These are phyloP conservation scores for Smutsia gigantea DNA, from an alignment of 2,797 vertebrate genomes.

Conservation along the genomic window DNA sequence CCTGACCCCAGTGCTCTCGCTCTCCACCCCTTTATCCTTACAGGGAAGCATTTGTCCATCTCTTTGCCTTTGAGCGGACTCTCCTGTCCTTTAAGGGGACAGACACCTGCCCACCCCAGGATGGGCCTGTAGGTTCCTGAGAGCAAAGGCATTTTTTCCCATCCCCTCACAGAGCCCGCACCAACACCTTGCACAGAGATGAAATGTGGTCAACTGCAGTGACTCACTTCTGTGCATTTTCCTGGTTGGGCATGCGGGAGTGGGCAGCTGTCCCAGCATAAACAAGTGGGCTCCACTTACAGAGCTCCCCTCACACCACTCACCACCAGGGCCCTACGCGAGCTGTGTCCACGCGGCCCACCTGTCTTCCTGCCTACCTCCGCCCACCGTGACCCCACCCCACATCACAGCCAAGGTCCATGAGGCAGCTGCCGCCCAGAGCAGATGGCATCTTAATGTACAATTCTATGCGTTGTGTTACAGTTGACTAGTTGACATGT, in stretches of 20 bases:
- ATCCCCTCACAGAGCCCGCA: neutral
- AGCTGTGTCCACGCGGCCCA: neutral
- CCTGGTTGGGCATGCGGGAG: neutral
- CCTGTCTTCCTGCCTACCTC: neutral
- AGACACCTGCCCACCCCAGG: neutral
- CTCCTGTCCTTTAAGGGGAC: neutral
- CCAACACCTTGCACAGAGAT: neutral
- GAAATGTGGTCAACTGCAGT: too few species aligned
- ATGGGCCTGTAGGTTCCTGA: neutral
- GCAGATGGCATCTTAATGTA: neutral
- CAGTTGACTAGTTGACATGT: neutral
- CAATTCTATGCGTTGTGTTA: neutral
- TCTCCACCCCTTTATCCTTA: neutral
- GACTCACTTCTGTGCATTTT: too few species aligned
- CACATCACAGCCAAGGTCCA: neutral
- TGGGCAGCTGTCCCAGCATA: too few species aligned
- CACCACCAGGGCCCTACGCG: neutral
- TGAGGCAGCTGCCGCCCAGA: fast-evolving
- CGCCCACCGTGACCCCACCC: too few species aligned
- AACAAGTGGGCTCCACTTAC: neutral
- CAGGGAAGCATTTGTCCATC: neutral
- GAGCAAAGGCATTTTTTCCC: too few species aligned
- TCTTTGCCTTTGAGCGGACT: neutral
- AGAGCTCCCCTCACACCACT: neutral
- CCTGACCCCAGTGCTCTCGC: neutral